These are phyloP conservation scores for Ostrea denselamellosa DNA, from an alignment of 1,140 invertebrate species.

Conservation along the genomic window DNA sequence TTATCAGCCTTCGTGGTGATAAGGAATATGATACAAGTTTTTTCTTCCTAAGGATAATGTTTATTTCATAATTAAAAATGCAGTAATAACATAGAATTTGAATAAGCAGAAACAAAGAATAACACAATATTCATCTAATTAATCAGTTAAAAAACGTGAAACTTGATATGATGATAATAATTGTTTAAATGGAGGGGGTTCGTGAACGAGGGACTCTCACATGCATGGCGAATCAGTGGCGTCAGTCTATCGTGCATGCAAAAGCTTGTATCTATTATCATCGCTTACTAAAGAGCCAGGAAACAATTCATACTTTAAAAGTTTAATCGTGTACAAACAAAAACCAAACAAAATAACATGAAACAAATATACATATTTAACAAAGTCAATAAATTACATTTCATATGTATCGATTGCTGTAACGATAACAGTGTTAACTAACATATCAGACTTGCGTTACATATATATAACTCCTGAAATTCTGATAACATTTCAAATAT, in stretches of 20 bases:
- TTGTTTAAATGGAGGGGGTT: too few relatives aligned
- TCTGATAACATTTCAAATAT: neutral
- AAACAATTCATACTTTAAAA: neutral
- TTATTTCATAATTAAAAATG: too few relatives aligned
- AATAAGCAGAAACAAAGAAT: too few relatives aligned
- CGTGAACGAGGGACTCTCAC: too few relatives aligned
- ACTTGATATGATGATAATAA: too few relatives aligned
- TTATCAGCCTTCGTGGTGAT: too few relatives aligned
- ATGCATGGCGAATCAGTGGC: too few relatives aligned
- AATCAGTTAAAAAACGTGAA: too few relatives aligned
- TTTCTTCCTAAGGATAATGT: too few relatives aligned
- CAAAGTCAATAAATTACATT: constrained; percentile 20
- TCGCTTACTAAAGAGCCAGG: neutral
- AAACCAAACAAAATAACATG: neutral
- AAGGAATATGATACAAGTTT: too few relatives aligned
- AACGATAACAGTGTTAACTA: constrained; percentile 7
- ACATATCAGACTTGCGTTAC: neutral
- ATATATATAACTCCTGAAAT: neutral
- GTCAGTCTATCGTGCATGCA: neutral
- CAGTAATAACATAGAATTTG: too few relatives aligned
- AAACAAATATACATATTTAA: constrained; percentile 4
- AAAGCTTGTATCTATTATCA: neutral
- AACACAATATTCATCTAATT: too few relatives aligned
- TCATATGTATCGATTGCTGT: neutral
- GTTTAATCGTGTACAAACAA: constrained; percentile 19